Evolutionary conservation across 2,797 vertebrate species (phyloP), one percentile per base, ranked within the genome.

Genomic region (Rhinichthys osculus): DNA sequence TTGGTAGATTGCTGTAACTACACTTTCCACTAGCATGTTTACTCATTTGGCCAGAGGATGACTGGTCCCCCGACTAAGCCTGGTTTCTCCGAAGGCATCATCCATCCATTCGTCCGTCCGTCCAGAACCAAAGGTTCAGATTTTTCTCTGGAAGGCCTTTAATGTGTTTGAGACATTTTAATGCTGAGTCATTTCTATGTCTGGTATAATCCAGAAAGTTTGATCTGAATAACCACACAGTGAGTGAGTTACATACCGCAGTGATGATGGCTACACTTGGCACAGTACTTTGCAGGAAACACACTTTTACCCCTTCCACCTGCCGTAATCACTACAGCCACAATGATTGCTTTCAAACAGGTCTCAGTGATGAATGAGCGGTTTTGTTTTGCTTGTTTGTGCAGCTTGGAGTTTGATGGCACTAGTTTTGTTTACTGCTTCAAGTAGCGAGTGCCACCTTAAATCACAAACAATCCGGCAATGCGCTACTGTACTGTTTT

Each of bases 311-410:
- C 91, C 91, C 78, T 13, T 82, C 10, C 78, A 69, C 80, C 70
- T 87, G 76, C 82, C n/a, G 6, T 42, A 80, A 67, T 72, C 33
- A 17, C 69, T 57, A 87, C 62, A 87, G 86, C 90, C 91, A 87
- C 88, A 90, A 86, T 92, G 91, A 93, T 94, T 93, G 91, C 93
- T 93, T 91, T 91, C 87, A 70, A 91, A 86, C 86, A 84, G 86
- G 83, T 88, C 81, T 87, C 82, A 62, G 85, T 92, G 93, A 94
- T 94, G 92, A 91, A 94, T 92, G 90, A 92, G 89, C 80, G 84
- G 79, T 87, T 89, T 82, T 90, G 88, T 85, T 90, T 90, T 67
- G 64, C 30, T 62, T 33, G 79, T 44, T 71, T 87, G 52, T 50
- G 42, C 67, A 77, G 72, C 80, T 59, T 85, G 54, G 27, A 82